Conservation (phyloP, 2,797 vertebrate species). For the Labeo calbasu region DNA sequence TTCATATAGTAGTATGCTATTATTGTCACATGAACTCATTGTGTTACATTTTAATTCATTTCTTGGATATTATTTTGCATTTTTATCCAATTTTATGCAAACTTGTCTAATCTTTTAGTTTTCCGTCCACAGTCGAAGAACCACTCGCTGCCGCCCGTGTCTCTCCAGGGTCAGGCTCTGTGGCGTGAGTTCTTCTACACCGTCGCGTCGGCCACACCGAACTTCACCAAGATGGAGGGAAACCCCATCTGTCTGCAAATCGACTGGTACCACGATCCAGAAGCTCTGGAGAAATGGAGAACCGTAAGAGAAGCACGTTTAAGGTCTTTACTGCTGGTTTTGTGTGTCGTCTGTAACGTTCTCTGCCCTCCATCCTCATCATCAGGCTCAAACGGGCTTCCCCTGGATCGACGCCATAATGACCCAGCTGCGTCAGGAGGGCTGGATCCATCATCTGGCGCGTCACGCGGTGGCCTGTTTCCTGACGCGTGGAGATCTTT, state of each 20-base stretch:
- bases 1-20: no score
- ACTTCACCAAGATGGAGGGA: slow-evolving; percentile 78
- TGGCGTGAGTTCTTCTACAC: slow-evolving; percentile 82
- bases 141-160: slow-evolving; percentile 75
- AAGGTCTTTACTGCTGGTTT: not conserved
- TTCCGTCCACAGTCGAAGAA: slow-evolving; percentile 60
- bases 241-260: slow-evolving; percentile 81
- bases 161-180: slow-evolving; percentile 78
- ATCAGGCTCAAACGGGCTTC: slow-evolving; percentile 83
- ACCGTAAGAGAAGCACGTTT: slow-evolving; percentile 47
- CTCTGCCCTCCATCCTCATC: not conserved
- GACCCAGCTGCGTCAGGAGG: slow-evolving; percentile 93
- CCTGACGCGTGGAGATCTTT: slow-evolving; percentile 29
- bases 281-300: slow-evolving; percentile 78
- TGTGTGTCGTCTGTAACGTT: not conserved
- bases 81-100: not conserved
- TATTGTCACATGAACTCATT: no score
- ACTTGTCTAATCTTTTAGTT: not conserved
- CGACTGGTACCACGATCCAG: slow-evolving; percentile 74
- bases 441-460: slow-evolving; percentile 96
- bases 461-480: slow-evolving; percentile 67
- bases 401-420: slow-evolving; percentile 98
- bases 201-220: slow-evolving; percentile 75
- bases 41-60: not conserved
- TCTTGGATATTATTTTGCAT: not conserved